A percentile compares a stretch with the other conserved stretches of the same genome.
phyloP scores from a whole-genome alignment of 1,140 invertebrate genomes.

The Papilio aristodemus region DNA sequence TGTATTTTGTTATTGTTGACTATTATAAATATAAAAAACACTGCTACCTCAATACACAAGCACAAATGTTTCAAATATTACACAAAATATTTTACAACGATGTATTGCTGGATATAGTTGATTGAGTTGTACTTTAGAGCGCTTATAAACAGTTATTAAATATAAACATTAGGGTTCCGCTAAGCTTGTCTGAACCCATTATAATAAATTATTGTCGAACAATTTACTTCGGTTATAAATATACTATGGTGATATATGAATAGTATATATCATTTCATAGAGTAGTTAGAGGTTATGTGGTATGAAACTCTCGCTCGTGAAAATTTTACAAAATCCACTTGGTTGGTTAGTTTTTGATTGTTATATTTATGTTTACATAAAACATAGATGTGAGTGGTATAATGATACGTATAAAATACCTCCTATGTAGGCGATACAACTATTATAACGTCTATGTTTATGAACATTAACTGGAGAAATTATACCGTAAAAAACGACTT shows the following conservation, averaged over 20 bases:
- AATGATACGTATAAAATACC: background rate
- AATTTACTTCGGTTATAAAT: background rate
- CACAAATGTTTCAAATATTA: background rate
- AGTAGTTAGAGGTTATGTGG: no score
- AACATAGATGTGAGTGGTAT: background rate
- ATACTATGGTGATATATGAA: no score
- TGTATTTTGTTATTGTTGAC: background rate
- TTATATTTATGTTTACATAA: no score
- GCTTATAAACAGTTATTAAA: conserved; percentile 31
- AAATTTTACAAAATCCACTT: no score
- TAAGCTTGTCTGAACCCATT: background rate
- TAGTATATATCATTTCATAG: no score
- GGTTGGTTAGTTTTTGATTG: no score
- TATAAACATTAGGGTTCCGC: conserved; percentile 17
- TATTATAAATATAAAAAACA: background rate
- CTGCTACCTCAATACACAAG: background rate
- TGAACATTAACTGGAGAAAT: conserved; percentile 11
- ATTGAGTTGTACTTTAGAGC: conserved; percentile 9
- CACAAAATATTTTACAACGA: background rate
- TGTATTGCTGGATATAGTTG: conserved; percentile 3
- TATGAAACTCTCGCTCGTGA: no score
- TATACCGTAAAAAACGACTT: conserved; percentile 2
- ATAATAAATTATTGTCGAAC: background rate
- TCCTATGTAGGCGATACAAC: background rate
- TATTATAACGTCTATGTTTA: conserved; percentile 17